phyloP scores from a whole-genome alignment of 1,140 invertebrate genomes.

The Aphidius ervi region DNA sequence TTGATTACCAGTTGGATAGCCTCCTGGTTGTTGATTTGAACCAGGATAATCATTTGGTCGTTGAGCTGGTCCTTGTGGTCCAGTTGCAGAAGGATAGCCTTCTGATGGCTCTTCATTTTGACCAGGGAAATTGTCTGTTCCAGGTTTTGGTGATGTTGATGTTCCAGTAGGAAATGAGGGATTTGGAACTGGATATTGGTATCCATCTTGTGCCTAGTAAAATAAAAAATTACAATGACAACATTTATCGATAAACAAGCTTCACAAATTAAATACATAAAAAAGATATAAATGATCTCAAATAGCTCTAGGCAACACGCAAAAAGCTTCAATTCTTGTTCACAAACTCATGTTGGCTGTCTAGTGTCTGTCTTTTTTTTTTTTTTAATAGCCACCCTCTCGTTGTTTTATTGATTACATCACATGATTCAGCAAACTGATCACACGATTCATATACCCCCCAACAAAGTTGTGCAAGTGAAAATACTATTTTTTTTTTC shows the following conservation, averaged over 20 bases:
- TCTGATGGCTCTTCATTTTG: no score
- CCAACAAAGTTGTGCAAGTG: slow-evolving; percentile 9
- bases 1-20: no score
- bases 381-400: slow-evolving; percentile 19
- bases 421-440: slow-evolving; percentile 14
- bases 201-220: slow-evolving; percentile 45
- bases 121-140: no score
- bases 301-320: slow-evolving; percentile 16
- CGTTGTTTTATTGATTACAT: slow-evolving; percentile 21
- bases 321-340: background rate
- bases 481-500: slow-evolving; percentile 12
- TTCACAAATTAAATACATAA: background rate
- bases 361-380: background rate
- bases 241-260: no score
- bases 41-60: no score
- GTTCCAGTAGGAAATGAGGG: slow-evolving; percentile 29
- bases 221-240: slow-evolving; percentile 3
- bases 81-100: no score
- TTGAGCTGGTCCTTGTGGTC: no score
- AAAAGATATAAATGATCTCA: slow-evolving; percentile 16
- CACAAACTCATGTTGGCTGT: background rate
- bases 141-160: slow-evolving; percentile 23
- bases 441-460: slow-evolving; percentile 17
- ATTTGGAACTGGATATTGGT: slow-evolving; percentile 41
- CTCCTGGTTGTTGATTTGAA: no score